Percentiles rank a stretch among this genome's conserved stretches.
These are phyloP conservation scores for Hylomyscus alleni DNA, from an alignment of 2,797 vertebrate genomes.

Conservation along the genomic window DNA sequence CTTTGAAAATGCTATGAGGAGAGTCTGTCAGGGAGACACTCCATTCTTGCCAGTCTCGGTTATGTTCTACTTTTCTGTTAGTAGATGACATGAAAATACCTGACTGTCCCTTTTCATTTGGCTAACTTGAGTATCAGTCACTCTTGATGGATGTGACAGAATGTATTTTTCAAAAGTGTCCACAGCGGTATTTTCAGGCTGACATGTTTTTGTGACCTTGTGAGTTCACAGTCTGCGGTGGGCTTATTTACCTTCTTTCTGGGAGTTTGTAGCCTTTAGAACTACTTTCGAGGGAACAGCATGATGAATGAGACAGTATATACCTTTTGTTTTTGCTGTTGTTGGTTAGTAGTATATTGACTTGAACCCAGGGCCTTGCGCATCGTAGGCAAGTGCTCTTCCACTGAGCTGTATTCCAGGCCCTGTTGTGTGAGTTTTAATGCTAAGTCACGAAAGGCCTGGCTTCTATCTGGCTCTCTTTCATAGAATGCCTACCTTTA, in stretches of 20 bases:
- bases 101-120: not conserved
- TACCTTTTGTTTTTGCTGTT: not conserved
- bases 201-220: not conserved
- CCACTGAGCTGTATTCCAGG: not conserved
- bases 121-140: not conserved
- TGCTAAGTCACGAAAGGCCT: not conserved
- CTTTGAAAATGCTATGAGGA: not conserved
- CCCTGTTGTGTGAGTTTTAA: not conserved
- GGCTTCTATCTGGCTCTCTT: not conserved
- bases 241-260: not conserved
- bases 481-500: not conserved
- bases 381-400: not conserved
- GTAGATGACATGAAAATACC: not conserved
- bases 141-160: not conserved
- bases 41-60: not conserved
- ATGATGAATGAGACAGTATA: not conserved
- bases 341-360: too few relatives aligned
- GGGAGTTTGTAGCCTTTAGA: not conserved
- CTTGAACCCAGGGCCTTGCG: not conserved
- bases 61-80: not conserved
- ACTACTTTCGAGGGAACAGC: not conserved
- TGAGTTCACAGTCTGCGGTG: too few relatives aligned
- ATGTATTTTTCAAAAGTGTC: not conserved
- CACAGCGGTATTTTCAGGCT: not conserved
- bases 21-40: not conserved